These are phyloP conservation scores for Drosophila emarginata DNA, from an alignment of 2,888 invertebrate genomes.

Conservation along the genomic window DNA sequence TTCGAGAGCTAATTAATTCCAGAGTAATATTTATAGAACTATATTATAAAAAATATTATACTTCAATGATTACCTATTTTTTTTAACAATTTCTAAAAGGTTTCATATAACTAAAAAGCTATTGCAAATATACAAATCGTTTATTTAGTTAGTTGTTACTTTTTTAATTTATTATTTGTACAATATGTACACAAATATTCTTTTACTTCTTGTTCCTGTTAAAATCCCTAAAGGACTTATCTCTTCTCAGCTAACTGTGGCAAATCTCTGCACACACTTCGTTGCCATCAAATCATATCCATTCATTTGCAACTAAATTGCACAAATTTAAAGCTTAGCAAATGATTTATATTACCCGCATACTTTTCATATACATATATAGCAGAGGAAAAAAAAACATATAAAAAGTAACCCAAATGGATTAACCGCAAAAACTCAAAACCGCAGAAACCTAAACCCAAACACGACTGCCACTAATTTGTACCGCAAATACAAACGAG, in stretches of 20 bases:
- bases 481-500: slow-evolving; percentile 57
- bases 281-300: slow-evolving; percentile 3
- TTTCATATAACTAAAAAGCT: no score
- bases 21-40: no score
- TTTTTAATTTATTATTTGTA: no score
- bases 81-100: no score
- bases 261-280: slow-evolving; percentile 24
- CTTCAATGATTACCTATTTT: no score
- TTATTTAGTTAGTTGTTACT: no score
- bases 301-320: slow-evolving; percentile 61
- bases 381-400: slow-evolving; percentile 17
- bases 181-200: no score
- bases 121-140: no score
- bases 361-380: slow-evolving; percentile 25
- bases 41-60: no score
- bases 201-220: not conserved
- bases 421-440: slow-evolving; percentile 56
- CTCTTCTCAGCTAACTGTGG: slow-evolving; percentile 5
- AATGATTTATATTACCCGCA: slow-evolving; percentile 61
- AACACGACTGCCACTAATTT: slow-evolving; percentile 67
- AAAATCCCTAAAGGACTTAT: not conserved
- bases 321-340: slow-evolving; percentile 59
- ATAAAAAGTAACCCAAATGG: slow-evolving; percentile 52
- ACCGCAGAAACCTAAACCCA: slow-evolving; percentile 49
- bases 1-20: no score